phyloP scores from a whole-genome alignment of 35 echinoderm and acorn worm genomes.

The Apostichopus japonicus region DNA sequence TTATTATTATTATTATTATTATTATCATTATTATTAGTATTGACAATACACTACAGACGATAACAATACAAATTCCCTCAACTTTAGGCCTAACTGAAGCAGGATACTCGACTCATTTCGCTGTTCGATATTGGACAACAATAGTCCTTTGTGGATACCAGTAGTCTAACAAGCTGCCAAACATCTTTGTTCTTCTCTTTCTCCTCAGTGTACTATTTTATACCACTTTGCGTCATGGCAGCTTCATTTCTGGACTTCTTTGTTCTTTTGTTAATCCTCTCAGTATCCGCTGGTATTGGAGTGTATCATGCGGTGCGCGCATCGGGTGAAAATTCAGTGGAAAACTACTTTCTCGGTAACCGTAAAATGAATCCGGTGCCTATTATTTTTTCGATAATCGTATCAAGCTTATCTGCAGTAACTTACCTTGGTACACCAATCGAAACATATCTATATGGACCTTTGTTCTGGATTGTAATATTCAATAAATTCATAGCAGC shows the following conservation, averaged over 20 bases:
- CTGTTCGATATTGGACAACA: too few species aligned
- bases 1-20: too few species aligned
- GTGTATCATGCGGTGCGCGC: slow-evolving; percentile 7
- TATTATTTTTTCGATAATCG: neutral
- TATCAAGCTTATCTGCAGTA: neutral
- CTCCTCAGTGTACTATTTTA: neutral
- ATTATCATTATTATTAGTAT: too few species aligned
- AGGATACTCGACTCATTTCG: too few species aligned
- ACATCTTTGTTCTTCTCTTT: neutral
- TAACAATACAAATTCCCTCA: too few species aligned
- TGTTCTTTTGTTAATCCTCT: neutral
- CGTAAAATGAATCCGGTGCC: slow-evolving; percentile 1
- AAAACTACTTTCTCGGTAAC: slow-evolving; percentile 14
- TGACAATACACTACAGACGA: too few species aligned
- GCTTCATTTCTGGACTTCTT: slow-evolving; percentile 1
- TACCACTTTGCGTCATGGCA: neutral
- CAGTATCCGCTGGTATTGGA: neutral
- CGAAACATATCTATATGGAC: slow-evolving; percentile 12
- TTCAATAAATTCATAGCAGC: neutral
- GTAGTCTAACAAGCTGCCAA: neutral
- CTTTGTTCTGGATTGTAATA: neutral
- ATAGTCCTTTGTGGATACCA: too few species aligned
- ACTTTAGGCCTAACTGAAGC: too few species aligned
- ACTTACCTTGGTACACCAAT: slow-evolving; percentile 10
- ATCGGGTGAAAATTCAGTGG: neutral